Conservation (phyloP, 2,113 vertebrate species). For the Elachura formosa region DNA sequence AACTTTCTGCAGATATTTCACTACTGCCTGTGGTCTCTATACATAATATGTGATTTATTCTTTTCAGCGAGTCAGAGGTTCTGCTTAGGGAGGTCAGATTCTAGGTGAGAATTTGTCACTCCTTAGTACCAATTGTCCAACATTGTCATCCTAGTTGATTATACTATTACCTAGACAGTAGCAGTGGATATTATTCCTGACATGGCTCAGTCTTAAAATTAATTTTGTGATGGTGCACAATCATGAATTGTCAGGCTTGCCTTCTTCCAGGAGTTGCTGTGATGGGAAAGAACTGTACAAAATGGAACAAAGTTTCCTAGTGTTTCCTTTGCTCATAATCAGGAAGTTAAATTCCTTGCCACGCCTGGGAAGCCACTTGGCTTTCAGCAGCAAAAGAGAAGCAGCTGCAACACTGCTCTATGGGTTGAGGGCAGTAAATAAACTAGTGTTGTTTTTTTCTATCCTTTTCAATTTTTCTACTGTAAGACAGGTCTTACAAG, state of each 20-base stretch:
- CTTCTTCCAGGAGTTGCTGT: background rate
- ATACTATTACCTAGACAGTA: background rate
- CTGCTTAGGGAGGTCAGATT: background rate
- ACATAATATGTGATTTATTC: background rate
- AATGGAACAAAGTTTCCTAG: background rate
- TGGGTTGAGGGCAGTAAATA: background rate
- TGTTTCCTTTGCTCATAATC: background rate
- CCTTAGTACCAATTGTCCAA: background rate
- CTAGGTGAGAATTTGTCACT: background rate
- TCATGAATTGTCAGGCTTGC: background rate
- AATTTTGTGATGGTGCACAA: background rate
- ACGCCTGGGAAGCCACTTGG: background rate
- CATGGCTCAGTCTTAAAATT: background rate
- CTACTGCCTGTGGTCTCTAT: background rate
- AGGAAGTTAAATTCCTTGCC: slow-evolving; percentile 10
- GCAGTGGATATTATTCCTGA: background rate
- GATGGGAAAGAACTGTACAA: background rate
- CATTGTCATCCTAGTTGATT: background rate
- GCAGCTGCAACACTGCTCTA: slow-evolving; percentile 10
- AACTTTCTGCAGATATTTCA: background rate
- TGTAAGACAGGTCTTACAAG: background rate
- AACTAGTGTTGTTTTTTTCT: background rate
- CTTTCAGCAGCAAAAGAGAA: background rate
- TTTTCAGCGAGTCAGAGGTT: background rate
- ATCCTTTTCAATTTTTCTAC: background rate